Evolutionary conservation across 1,140 invertebrate species (phyloP), one percentile per base, ranked within the genome.

Genomic region (Sycobia sp.): DNA sequence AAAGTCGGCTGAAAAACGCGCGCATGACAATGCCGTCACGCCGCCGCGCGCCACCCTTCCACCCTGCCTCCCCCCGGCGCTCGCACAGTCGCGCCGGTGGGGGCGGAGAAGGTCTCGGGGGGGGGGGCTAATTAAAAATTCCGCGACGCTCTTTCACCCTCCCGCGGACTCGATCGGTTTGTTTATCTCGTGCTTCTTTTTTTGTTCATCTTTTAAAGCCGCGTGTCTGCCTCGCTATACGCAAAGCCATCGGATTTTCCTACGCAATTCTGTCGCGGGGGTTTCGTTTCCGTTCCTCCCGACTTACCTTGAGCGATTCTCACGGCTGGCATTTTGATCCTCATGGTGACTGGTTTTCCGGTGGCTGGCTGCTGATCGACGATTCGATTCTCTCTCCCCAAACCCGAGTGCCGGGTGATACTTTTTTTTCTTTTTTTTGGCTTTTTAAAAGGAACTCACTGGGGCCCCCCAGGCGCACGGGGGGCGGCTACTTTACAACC

Each of bases 291-390:
- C 14, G 20, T 14, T 4, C 25, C 4, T n/a, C n/a, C 16, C 29
- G 29, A 71, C 82, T 88, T 84, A 93, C 92, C 92, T 93, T 94
- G 91, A 82, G 91, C 91, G 86, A 94, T 94, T 84, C 92, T 88
- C 83, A 93, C 91, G 82, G 92, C 92, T 82, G 92, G 92, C 92
- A 94, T 94, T 89, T 94, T 94, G 86, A 94, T 94, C 92, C 92
- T 91, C 92, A 94, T 94, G 86, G 89, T 93, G 90, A 72, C 73
- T 73, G 70, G 60, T 29, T 62, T 47, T 56, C 65, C 73, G 51
- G 65, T 62, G 49, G 50, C 38, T 61, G 55, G 67, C 34, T 4
- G 29, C 69, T 56, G n/a, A n/a, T n/a, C n/a, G n/a, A n/a, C 62
- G 54, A 38, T 50, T 65, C 5, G 68, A 67, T 50, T 65, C 23